Percentiles rank a stretch among this genome's conserved stretches.
Conservation (phyloP, 2,797 vertebrate genomes). For the Silurus aristotelis region DNA sequence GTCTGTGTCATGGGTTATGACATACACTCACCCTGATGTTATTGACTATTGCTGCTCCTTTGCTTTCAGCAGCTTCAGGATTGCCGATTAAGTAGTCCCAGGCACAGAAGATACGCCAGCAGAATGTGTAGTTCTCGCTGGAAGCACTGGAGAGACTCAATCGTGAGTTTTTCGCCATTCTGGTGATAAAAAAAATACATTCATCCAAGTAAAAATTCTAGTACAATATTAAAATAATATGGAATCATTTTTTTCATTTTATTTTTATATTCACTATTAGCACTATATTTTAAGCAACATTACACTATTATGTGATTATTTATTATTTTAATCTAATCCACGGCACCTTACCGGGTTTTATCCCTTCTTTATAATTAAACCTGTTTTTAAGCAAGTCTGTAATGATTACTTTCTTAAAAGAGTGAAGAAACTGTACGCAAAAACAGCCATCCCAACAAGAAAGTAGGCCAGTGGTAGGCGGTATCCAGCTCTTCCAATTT, state of each 20-base stretch:
- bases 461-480: constrained; percentile 94
- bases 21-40: constrained; percentile 85
- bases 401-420: constrained; percentile 88
- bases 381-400: background rate
- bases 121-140: constrained; percentile 95
- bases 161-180: constrained; percentile 97
- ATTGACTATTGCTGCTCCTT: constrained; percentile 94
- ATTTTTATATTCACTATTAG: too few species aligned
- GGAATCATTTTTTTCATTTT: background rate
- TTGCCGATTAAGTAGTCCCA: constrained; percentile 99
- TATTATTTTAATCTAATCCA: background rate
- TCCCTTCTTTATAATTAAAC: background rate
- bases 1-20: background rate
- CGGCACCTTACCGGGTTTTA: background rate
- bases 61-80: constrained; percentile 94
- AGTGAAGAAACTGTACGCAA: constrained; percentile 97
- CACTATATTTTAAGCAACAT: background rate
- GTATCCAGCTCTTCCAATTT: constrained; percentile 91
- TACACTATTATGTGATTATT: background rate
- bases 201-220: background rate
- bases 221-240: background rate
- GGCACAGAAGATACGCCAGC: constrained; percentile 97
- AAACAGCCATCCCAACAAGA: constrained; percentile 96
- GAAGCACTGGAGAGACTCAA: constrained; percentile 91
- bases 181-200: constrained; percentile 56